phyloP scores from a whole-genome alignment of 2,113 vertebrate species.

The Lathamus discolor region DNA sequence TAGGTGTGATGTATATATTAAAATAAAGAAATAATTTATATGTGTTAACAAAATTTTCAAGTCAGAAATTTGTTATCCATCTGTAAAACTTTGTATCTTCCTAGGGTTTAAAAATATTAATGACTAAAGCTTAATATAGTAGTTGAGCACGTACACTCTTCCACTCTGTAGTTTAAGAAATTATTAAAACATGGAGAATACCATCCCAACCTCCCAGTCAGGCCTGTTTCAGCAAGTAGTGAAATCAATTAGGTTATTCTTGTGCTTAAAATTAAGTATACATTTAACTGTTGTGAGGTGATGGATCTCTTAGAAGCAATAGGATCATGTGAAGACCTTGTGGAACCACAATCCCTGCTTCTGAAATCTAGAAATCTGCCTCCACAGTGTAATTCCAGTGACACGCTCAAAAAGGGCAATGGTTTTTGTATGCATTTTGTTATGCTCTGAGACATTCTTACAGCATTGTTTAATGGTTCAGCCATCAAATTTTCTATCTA shows the following conservation, averaged over 20 bases:
- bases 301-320: background rate
- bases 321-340: background rate
- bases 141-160: background rate
- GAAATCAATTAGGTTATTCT: background rate
- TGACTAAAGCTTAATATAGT: background rate
- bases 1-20: fast-evolving
- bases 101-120: background rate
- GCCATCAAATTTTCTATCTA: background rate
- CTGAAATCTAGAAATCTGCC: background rate
- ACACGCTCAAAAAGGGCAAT: background rate
- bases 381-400: background rate
- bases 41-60: background rate
- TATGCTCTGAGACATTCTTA: background rate
- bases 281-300: background rate
- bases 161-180: background rate
- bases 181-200: background rate
- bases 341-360: background rate
- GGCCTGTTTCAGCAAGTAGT: background rate
- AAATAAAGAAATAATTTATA: background rate
- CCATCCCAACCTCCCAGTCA: background rate
- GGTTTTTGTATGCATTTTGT: background rate
- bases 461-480: background rate
- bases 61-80: background rate
- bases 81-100: background rate
- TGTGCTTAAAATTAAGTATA: background rate